A percentile compares a stretch with the other conserved stretches of the same genome.
Conservation (phyloP, 2,888 invertebrate genomes). For the Gymnoscelis rufifasciata region DNA sequence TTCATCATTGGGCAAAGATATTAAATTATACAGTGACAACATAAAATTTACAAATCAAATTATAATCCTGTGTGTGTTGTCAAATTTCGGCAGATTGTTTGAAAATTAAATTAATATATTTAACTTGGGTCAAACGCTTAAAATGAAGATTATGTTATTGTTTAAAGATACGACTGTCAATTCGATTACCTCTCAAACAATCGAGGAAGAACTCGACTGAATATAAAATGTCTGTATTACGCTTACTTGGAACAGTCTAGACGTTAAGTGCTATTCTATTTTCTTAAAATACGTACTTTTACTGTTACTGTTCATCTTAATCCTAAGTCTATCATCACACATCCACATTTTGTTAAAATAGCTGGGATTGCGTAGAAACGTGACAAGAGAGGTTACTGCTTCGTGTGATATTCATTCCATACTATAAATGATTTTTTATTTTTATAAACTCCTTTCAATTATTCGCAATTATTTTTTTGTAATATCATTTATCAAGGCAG, state of each 20-base stretch:
- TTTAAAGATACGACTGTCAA: slow-evolving; percentile 45
- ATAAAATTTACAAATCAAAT: neutral
- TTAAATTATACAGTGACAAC: neutral
- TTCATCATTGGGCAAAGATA: slow-evolving; percentile 12
- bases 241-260: slow-evolving; percentile 78
- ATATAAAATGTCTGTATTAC: slow-evolving; percentile 71
- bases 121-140: slow-evolving; percentile 18
- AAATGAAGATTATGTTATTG: slow-evolving; percentile 14
- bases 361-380: slow-evolving; percentile 33
- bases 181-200: slow-evolving; percentile 63
- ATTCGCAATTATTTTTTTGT: slow-evolving; percentile 21
- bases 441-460: slow-evolving; percentile 39
- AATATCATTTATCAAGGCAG: slow-evolving; percentile 28
- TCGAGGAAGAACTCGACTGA: slow-evolving; percentile 75
- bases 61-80: neutral
- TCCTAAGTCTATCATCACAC: slow-evolving; percentile 42
- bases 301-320: slow-evolving; percentile 48
- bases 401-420: slow-evolving; percentile 77
- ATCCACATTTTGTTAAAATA: slow-evolving; percentile 27
- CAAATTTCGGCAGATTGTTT: slow-evolving; percentile 4
- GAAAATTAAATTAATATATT: neutral
- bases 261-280: slow-evolving; percentile 76
- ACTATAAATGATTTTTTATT: slow-evolving; percentile 48
- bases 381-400: slow-evolving; percentile 60
- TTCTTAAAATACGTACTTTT: slow-evolving; percentile 72